Conservation (phyloP, 2,888 invertebrate species). For the Scaeva pyrastri region DNA sequence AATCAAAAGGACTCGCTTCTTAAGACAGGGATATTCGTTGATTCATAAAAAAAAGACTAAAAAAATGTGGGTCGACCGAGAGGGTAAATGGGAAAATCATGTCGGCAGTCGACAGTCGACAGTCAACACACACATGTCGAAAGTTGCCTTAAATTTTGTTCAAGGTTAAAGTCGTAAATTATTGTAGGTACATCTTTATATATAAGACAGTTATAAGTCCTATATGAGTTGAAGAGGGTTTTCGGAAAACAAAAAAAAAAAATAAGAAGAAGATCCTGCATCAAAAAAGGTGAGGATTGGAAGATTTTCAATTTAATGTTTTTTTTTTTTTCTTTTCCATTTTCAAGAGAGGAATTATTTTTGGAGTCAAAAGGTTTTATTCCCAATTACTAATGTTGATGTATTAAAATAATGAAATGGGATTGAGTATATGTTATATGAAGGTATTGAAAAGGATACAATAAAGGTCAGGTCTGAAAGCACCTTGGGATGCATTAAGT, state of each 20-base stretch:
- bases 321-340: background rate
- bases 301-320: background rate
- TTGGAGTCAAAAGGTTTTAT: background rate
- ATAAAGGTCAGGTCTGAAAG: too few relatives aligned
- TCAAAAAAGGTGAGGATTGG: background rate
- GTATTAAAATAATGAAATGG: background rate
- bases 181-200: too few relatives aligned
- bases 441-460: too few relatives aligned
- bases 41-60: background rate
- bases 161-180: constrained; percentile 27
- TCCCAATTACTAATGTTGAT: background rate
- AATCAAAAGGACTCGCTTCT: background rate
- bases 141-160: constrained; percentile 28
- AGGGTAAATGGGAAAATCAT: constrained; percentile 33
- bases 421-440: too few relatives aligned
- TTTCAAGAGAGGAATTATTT: background rate
- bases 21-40: background rate
- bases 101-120: too few relatives aligned
- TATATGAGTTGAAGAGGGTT: background rate
- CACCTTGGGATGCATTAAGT: too few relatives aligned
- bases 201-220: constrained; percentile 2
- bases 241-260: too few relatives aligned
- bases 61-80: constrained; percentile 6
- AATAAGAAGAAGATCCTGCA: too few relatives aligned
- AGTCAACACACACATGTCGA: constrained; percentile 4